Evolutionary conservation across 2,797 vertebrate species (phyloP).

Genomic region (Phrynocephalus vlangalii): DNA sequence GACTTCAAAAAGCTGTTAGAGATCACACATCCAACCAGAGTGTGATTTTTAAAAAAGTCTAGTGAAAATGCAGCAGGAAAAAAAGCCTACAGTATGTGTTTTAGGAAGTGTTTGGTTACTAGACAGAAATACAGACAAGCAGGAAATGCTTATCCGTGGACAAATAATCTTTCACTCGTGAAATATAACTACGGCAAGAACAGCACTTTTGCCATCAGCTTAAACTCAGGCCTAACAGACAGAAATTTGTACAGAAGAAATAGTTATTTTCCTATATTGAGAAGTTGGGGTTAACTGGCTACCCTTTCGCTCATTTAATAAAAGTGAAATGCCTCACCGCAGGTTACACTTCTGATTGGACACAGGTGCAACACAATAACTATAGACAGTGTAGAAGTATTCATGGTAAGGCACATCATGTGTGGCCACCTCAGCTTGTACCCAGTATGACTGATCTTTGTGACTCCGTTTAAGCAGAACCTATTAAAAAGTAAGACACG

Average conservation of each 20-base stretch:
- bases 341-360: conserved; percentile 91
- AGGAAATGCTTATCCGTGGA: background rate
- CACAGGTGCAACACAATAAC: conserved; percentile 87
- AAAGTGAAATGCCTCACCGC: conserved; percentile 79
- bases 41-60: background rate
- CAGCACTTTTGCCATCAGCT: background rate
- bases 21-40: background rate
- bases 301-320: background rate
- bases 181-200: background rate
- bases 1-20: background rate
- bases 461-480: conserved; percentile 88
- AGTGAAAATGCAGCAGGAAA: background rate
- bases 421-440: conserved; percentile 90
- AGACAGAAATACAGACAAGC: background rate
- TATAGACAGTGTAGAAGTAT: conserved; percentile 94
- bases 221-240: background rate
- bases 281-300: background rate
- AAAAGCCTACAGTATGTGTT: background rate
- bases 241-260: conserved; percentile 19
- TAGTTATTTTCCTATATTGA: background rate
- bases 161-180: background rate
- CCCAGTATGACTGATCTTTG: conserved; percentile 87
- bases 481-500: conserved; percentile 69
- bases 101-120: background rate
- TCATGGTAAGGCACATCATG: conserved; percentile 97